Conservation (phyloP, 2,113 vertebrate genomes). For the Platichthys flesus region DNA sequence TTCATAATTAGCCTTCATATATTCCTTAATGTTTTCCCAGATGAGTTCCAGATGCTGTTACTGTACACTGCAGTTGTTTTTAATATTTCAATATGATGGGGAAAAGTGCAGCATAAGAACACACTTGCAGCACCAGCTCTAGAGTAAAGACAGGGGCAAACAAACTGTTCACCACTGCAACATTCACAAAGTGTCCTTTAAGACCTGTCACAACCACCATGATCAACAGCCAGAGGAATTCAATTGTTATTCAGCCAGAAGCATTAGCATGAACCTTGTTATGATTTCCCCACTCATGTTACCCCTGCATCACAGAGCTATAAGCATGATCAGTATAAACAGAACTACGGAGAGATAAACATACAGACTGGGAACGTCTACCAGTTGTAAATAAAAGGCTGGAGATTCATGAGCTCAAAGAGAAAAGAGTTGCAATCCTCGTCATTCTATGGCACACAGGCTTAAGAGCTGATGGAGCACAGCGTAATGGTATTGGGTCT, state of each 20-base stretch:
- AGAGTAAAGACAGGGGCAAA: background rate
- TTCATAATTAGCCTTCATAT: too few species aligned
- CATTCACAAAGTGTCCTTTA: constrained; percentile 18
- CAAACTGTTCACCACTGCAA: background rate
- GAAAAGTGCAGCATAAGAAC: too few species aligned
- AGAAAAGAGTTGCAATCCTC: constrained; percentile 10
- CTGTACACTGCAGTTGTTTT: too few species aligned
- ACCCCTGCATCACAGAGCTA: constrained; percentile 25
- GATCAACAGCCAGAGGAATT: constrained; percentile 31
- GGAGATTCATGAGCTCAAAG: constrained; percentile 13
- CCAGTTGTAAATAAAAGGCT: constrained; percentile 37
- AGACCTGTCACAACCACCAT: constrained; percentile 18
- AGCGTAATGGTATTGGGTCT: too few species aligned
- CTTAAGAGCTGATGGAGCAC: background rate
- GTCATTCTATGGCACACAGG: background rate
- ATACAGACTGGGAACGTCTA: constrained; percentile 1
- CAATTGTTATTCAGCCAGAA: constrained; percentile 37
- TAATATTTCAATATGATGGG: too few species aligned
- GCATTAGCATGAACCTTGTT: constrained; percentile 39
- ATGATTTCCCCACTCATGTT: constrained; percentile 31
- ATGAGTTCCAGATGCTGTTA: too few species aligned
- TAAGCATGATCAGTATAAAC: constrained; percentile 27
- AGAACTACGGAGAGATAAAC: constrained; percentile 13
- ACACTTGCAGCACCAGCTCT: background rate
- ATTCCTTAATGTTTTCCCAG: too few species aligned